Conservation (phyloP, 2,888 invertebrate genomes). For the Pollenia amentaria region DNA sequence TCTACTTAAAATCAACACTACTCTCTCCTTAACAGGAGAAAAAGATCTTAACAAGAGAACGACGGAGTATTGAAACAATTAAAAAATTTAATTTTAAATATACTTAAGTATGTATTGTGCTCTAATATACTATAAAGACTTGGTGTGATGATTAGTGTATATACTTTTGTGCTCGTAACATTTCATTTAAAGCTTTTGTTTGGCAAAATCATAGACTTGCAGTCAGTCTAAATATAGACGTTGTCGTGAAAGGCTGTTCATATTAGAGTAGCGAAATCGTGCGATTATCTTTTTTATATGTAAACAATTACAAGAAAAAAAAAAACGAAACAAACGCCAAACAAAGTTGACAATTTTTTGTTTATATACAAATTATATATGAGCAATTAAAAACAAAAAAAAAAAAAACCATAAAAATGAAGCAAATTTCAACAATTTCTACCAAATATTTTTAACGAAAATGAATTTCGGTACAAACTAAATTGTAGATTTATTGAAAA, state of each 20-base stretch:
- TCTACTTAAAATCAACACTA: background rate
- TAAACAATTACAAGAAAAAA: background rate
- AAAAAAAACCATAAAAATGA: background rate
- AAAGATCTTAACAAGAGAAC: conserved; percentile 23
- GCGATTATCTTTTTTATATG: background rate
- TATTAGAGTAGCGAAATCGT: background rate
- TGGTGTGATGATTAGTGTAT: conserved; percentile 17
- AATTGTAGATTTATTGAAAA: background rate
- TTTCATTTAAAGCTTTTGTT: conserved; percentile 67
- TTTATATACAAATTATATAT: conserved; percentile 10
- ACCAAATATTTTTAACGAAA: background rate
- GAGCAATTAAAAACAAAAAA: conserved; percentile 1
- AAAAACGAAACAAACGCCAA: conserved; percentile 12
- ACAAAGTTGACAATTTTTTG: conserved; percentile 43
- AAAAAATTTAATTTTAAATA: background rate
- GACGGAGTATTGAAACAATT: conserved; percentile 10
- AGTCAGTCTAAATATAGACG: conserved; percentile 79
- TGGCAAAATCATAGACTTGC: conserved; percentile 65
- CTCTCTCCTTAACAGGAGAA: conserved; percentile 27
- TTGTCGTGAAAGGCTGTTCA: conserved; percentile 77
- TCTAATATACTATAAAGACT: conserved; percentile 40
- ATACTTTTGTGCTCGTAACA: background rate
- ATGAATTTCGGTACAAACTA: background rate
- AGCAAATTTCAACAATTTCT: background rate
- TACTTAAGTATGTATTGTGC: background rate